phyloP scores from a whole-genome alignment of 2,888 invertebrate species.

The Agelastica alni region DNA sequence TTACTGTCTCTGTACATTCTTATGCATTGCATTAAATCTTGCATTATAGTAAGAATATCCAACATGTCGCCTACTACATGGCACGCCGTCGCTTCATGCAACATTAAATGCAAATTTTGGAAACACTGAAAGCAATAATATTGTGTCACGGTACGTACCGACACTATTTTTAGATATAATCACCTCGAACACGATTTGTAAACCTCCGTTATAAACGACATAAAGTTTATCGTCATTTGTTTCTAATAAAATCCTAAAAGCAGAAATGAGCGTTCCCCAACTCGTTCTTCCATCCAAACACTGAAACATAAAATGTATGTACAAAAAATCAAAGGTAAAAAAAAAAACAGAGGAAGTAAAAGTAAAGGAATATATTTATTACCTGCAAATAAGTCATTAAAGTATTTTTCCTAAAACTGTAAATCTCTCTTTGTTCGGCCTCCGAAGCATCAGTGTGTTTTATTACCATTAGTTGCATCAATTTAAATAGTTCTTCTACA shows the following conservation, averaged over 20 bases:
- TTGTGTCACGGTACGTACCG: slow-evolving; percentile 39
- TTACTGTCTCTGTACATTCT: slow-evolving; percentile 69
- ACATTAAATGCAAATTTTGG: slow-evolving; percentile 89
- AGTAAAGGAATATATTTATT: no score
- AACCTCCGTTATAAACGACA: slow-evolving; percentile 88
- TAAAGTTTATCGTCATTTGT: slow-evolving; percentile 86
- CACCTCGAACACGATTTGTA: slow-evolving; percentile 80
- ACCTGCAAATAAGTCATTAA: slow-evolving; percentile 85
- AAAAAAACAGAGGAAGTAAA: no score
- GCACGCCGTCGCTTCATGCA: slow-evolving; percentile 90
- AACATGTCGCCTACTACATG: slow-evolving; percentile 83
- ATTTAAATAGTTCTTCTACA: slow-evolving; percentile 87
- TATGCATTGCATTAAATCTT: slow-evolving; percentile 72
- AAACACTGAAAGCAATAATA: slow-evolving; percentile 70
- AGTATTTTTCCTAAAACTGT: slow-evolving; percentile 81
- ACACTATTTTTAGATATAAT: slow-evolving; percentile 24
- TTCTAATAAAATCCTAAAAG: slow-evolving; percentile 86
- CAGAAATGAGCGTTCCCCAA: slow-evolving; percentile 92
- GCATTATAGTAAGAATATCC: slow-evolving; percentile 79
- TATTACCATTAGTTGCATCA: slow-evolving; percentile 88
- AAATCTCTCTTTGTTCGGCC: slow-evolving; percentile 80
- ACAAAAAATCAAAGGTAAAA: no score
- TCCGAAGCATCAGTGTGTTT: slow-evolving; percentile 78
- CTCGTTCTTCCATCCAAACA: slow-evolving; percentile 88
- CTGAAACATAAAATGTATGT: no score